phyloP scores from a whole-genome alignment of 2,797 vertebrate species.

The Acanthurus leucopareius region DNA sequence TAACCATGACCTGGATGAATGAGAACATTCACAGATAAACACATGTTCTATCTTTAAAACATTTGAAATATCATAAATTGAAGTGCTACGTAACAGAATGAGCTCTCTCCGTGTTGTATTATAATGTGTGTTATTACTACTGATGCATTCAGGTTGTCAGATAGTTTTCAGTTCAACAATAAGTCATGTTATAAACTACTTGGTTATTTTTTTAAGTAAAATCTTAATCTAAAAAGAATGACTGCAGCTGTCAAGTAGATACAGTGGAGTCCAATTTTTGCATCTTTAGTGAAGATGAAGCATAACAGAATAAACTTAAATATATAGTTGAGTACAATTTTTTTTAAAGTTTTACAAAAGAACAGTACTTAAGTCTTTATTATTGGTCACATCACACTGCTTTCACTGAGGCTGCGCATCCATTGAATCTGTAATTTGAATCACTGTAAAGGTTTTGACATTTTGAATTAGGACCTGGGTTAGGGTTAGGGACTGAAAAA shows the following conservation, averaged over 20 bases:
- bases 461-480: not conserved
- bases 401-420: not conserved
- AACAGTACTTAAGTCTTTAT: not conserved
- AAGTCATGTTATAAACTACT: not conserved
- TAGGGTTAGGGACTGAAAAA: not conserved
- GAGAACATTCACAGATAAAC: no score
- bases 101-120: not conserved
- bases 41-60: no score
- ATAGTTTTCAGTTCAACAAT: no score
- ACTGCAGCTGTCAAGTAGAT: not conserved
- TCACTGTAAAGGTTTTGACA: not conserved
- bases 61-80: no score
- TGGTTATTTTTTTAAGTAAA: not conserved
- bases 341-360: not conserved
- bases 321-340: not conserved
- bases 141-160: not conserved
- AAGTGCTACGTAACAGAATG: not conserved
- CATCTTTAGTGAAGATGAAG: not conserved
- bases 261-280: not conserved
- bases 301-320: not conserved
- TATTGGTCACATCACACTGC: not conserved
- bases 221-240: not conserved
- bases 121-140: not conserved
- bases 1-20: no score
- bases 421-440: not conserved